Evolutionary conservation across 2,797 vertebrate genomes (phyloP), one percentile per base, ranked within the genome.

Genomic region (Sphaeramia orbicularis): DNA sequence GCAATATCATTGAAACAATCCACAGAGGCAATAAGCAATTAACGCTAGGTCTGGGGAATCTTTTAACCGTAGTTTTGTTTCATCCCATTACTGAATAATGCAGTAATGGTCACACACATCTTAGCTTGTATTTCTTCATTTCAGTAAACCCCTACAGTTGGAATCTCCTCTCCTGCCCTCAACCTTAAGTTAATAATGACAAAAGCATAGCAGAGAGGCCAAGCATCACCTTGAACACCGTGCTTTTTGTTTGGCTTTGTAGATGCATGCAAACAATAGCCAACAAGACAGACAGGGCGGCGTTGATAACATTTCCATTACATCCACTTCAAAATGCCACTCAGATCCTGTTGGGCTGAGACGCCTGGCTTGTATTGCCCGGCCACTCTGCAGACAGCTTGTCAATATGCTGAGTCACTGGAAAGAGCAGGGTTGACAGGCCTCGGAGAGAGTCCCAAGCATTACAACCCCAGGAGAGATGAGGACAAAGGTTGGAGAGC

Each of bases 371-470:
- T 8, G 15, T 18, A 11, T 0, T n/a, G 38, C 35, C 43, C 32
- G 3, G 59, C 35, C 68, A 2, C 38, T 49, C 61, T 47, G 62
- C 54, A 48, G 74, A 76, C 78, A 76, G 68, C 65, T 67, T 72
- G 62, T 86, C 85, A 68, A 72, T 78, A 77, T 53, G 67, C 74
- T 54, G 82, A 74, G 71, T 85, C 78, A 78, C 56, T 59, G 62
- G 50, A 67, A 70, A 66, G 63, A 66, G 59, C 35, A 16, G 21
- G 32, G 14, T 9, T 63, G 80, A 84, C 70, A 44, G 62, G 64
- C 16, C 40, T 69, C 64, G 13, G 61, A 72, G 56, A 58, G 51
- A 55, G 69, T n/a, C 50, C 30, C n/a, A 6, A 40, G 40, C 50
- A 27, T 37, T 56, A 64, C 37, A 10, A 43, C 32, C 53, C 41